Evolutionary conservation across 1,140 invertebrate genomes (phyloP), one percentile per base, ranked within the genome.

Genomic region (Eriosoma lanigerum): DNA sequence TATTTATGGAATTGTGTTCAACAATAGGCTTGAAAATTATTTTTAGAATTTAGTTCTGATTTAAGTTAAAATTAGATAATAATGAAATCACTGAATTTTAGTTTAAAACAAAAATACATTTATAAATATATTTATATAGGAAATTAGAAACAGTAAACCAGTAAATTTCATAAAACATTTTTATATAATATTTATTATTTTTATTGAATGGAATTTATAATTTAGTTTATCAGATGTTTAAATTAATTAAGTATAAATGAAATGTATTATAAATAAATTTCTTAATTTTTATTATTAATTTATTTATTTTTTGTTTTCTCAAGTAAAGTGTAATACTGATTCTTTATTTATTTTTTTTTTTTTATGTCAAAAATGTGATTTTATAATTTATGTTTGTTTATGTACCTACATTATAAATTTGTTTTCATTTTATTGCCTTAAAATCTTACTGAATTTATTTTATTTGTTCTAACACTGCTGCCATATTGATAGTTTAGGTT

Each of bases 341-440:
- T 75, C 50, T 75, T 38, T 24, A 17, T 38, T 24, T 75, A 38
- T 58, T 56, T 56, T 58, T 50, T n/a, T 50, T 29, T 52, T 72
- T 52, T 29, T 19, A 38, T 56, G 17, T 75, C 38, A 58, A 32
- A 24, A 24, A 38, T 75, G 10, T 75, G 24, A 58, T 75, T 72
- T 52, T 72, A 50, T 44, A 3, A 60, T 78, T 78, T 78, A 78
- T 78, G 75, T 78, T 78, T 78, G 75, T 78, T 78, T 78, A 78
- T 46, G 26, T 15, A n/a, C 75, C 75, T 78, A 76, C 21, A 4
- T 38, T 38, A 8, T 38, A 38, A 38, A 4, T 38, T 38, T 38
- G 8, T 4, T 38, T 38, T 8, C 32, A 38, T 38, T 4, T 38
- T 38, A 38, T 4, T 4, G 32, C 32, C 8, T 56, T 48, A 56